A percentile compares a stretch with the other conserved stretches of the same genome.
Evolutionary conservation across 2,797 vertebrate genomes (phyloP).

Genomic region (Sebastiscus albofasciatus): DNA sequence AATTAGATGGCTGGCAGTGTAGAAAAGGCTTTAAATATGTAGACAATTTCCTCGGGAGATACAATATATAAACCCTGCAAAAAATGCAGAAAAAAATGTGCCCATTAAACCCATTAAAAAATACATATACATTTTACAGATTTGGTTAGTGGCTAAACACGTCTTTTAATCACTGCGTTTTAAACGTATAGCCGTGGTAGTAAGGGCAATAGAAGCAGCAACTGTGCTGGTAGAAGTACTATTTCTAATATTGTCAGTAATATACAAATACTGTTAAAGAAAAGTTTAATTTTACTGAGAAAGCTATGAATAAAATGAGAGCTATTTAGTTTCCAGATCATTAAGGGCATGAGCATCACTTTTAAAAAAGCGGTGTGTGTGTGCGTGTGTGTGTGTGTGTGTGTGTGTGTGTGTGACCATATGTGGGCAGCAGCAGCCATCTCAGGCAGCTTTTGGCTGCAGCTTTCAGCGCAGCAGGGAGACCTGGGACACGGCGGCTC

Average conservation of each 20-base stretch:
- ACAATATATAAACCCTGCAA: not conserved
- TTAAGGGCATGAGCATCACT: not conserved
- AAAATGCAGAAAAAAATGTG: too few relatives aligned
- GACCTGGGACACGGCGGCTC: constrained; percentile 13
- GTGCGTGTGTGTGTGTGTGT: not conserved
- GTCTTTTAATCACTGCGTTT: not conserved
- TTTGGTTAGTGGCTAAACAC: too few relatives aligned
- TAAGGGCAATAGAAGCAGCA: too few relatives aligned
- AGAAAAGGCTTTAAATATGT: rapidly evolving
- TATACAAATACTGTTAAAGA: not conserved
- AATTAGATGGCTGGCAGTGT: not conserved
- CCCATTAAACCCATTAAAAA: not conserved
- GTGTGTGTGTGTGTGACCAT: not conserved
- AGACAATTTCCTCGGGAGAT: not conserved
- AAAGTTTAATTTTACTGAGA: not conserved
- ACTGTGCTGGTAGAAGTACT: not conserved
- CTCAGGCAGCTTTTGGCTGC: constrained; percentile 10
- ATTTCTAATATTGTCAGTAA: not conserved
- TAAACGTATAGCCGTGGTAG: not conserved
- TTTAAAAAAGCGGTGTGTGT: not conserved
- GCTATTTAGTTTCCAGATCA: not conserved
- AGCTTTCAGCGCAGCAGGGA: constrained; percentile 31
- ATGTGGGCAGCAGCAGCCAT: not conserved
- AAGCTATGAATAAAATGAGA: not conserved
- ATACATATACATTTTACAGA: not conserved